These are phyloP conservation scores for Scatophagus argus DNA, from an alignment of 2,113 vertebrate genomes.

Conservation along the genomic window DNA sequence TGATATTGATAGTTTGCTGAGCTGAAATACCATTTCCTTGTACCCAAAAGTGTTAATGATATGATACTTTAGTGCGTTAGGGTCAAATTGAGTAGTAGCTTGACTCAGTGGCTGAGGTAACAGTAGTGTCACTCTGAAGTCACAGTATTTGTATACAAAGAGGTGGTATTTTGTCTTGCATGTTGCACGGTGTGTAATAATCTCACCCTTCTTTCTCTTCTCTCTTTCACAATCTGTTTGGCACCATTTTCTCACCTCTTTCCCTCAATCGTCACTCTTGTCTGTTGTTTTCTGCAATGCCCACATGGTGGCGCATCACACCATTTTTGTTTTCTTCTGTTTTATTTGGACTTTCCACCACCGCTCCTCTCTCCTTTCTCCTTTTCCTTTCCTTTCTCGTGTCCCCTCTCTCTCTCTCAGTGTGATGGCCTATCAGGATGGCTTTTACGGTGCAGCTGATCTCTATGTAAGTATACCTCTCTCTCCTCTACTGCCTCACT, in stretches of 20 bases:
- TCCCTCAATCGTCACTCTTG: slow-evolving; percentile 42
- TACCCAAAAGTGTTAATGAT: slow-evolving; percentile 32
- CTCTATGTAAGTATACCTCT: slow-evolving; percentile 86
- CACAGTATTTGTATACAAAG: slow-evolving; percentile 55
- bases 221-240: slow-evolving; percentile 76
- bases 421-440: slow-evolving; percentile 89
- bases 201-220: slow-evolving; percentile 79
- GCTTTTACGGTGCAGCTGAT: slow-evolving; percentile 88
- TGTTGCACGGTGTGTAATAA: slow-evolving; percentile 88
- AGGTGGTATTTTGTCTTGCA: slow-evolving; percentile 84
- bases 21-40: slow-evolving; percentile 81
- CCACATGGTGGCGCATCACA: slow-evolving; percentile 84
- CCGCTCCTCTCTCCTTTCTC: slow-evolving; percentile 43
- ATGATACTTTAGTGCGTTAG: not conserved
- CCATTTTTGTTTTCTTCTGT: slow-evolving; percentile 63
- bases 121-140: slow-evolving; percentile 56
- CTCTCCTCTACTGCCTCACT: slow-evolving; percentile 68
- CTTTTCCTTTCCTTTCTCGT: slow-evolving; percentile 31
- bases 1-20: slow-evolving; percentile 58
- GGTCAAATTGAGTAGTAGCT: not conserved
- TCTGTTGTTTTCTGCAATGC: slow-evolving; percentile 64
- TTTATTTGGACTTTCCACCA: slow-evolving; percentile 60
- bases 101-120: slow-evolving; percentile 1
- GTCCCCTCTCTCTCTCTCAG: slow-evolving; percentile 81
- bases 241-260: slow-evolving; percentile 57